phyloP scores from a whole-genome alignment of 2,113 vertebrate species.

The Poeciliopsis retropinna region DNA sequence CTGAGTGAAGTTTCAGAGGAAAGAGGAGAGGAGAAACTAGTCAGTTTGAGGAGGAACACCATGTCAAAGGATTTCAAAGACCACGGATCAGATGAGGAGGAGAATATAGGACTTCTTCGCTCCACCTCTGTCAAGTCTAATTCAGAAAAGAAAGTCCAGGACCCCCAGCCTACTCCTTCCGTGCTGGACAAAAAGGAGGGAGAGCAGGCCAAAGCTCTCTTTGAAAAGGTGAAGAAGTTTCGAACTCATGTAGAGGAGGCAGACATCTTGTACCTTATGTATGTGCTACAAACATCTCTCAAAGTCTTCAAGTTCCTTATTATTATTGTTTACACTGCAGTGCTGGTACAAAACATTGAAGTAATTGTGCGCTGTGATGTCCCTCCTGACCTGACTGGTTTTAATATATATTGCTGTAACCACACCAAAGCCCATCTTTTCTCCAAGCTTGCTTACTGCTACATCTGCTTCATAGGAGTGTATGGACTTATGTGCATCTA shows the following conservation, averaged over 20 bases:
- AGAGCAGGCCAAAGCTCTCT: slow-evolving; percentile 91
- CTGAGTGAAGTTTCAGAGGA: slow-evolving; percentile 89
- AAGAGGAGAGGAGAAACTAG: slow-evolving; percentile 58
- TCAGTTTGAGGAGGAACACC: slow-evolving; percentile 67
- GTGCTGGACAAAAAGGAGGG: slow-evolving; percentile 90
- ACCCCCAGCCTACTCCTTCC: slow-evolving; percentile 73
- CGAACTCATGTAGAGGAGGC: slow-evolving; percentile 87
- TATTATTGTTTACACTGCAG: slow-evolving; percentile 83
- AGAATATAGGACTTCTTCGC: slow-evolving; percentile 60
- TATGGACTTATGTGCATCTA: slow-evolving; percentile 89
- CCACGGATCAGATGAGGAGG: slow-evolving; percentile 48
- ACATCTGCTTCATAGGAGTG: slow-evolving; percentile 86
- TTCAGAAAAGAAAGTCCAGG: slow-evolving; percentile 77
- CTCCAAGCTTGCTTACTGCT: slow-evolving; percentile 88
- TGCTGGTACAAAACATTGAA: slow-evolving; percentile 82
- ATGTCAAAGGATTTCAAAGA: slow-evolving; percentile 55
- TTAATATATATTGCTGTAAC: slow-evolving; percentile 88
- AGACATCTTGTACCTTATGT: slow-evolving; percentile 88
- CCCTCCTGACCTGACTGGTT: slow-evolving; percentile 86
- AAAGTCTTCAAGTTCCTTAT: slow-evolving; percentile 87
- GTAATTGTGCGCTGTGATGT: slow-evolving; percentile 85
- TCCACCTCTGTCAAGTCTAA: slow-evolving; percentile 70
- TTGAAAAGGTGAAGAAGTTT: slow-evolving; percentile 92
- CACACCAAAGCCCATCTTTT: slow-evolving; percentile 90
- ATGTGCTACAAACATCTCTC: slow-evolving; percentile 86